Evolutionary conservation across 53 echinoderm and acorn worm genomes (phyloP).

Genomic region (Patiria pectinifera): DNA sequence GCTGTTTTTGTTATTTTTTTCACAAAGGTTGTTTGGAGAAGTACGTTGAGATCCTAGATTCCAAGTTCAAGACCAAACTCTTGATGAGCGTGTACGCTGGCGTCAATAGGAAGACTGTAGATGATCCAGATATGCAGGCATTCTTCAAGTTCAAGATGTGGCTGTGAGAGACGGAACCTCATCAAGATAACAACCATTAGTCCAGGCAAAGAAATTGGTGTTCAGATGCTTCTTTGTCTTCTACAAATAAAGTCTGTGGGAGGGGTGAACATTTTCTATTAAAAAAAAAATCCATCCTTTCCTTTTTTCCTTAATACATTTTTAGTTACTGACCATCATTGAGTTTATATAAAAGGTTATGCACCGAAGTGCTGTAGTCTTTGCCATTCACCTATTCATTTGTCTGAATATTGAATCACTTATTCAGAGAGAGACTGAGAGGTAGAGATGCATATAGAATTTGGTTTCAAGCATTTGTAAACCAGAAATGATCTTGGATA

Average conservation of each 20-base stretch:
- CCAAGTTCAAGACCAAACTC: slow-evolving; percentile 87
- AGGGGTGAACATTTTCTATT: too few relatives aligned
- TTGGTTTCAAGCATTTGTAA: too few relatives aligned
- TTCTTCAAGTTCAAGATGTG: slow-evolving; percentile 99
- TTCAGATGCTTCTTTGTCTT: neutral
- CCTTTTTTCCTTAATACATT: too few relatives aligned
- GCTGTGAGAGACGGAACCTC: slow-evolving; percentile 58
- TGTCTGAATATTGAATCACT: too few relatives aligned
- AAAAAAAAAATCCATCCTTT: too few relatives aligned
- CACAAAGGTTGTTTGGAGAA: slow-evolving; percentile 88
- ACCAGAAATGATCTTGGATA: too few relatives aligned
- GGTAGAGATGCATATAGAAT: too few relatives aligned
- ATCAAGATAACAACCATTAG: neutral
- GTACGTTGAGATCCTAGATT: slow-evolving; percentile 91
- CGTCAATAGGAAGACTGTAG: slow-evolving; percentile 86
- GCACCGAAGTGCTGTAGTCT: too few relatives aligned
- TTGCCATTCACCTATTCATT: too few relatives aligned
- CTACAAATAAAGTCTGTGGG: neutral
- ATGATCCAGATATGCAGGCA: slow-evolving; percentile 95
- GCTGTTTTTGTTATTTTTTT: neutral
- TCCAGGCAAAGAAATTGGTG: neutral
- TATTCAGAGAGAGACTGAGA: too few relatives aligned
- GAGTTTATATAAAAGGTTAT: too few relatives aligned
- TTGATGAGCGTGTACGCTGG: slow-evolving; percentile 94
- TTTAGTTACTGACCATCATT: too few relatives aligned